Evolutionary conservation across 1,140 invertebrate species (phyloP).

Genomic region (Eufriesea mexicana): DNA sequence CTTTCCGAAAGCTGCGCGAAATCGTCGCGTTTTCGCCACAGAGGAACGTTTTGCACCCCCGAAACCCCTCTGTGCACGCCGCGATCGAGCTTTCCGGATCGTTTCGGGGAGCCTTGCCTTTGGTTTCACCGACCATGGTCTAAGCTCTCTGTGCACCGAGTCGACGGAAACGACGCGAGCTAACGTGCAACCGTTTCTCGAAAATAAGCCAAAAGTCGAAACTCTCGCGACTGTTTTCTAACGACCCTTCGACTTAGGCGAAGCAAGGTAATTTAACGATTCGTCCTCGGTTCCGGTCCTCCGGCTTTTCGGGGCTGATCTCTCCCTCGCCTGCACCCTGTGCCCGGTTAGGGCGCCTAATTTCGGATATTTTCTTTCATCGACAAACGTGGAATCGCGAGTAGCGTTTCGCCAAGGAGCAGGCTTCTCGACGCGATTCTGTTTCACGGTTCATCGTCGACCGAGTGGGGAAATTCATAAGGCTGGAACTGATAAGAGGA

Average conservation of each 20-base stretch:
- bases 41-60: neutral
- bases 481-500: neutral
- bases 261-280: constrained; percentile 42
- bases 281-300: constrained; percentile 11
- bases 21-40: neutral
- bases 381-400: constrained; percentile 16
- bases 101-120: neutral
- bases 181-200: neutral
- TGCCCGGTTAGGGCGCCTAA: neutral
- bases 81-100: neutral
- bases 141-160: neutral
- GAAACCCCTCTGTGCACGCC: too few species aligned
- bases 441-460: constrained; percentile 21
- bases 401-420: neutral
- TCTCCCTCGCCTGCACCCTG: constrained; percentile 5
- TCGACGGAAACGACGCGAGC: too few species aligned
- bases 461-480: neutral
- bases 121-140: too few species aligned
- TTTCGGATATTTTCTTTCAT: constrained; percentile 26
- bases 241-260: constrained; percentile 11
- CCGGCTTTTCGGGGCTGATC: constrained; percentile 6
- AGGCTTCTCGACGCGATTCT: neutral
- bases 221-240: neutral
- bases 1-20: neutral
- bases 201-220: constrained; percentile 8